These are phyloP conservation scores for Pomacea canaliculata DNA, from an alignment of 2,888 invertebrate species.

Conservation along the genomic window DNA sequence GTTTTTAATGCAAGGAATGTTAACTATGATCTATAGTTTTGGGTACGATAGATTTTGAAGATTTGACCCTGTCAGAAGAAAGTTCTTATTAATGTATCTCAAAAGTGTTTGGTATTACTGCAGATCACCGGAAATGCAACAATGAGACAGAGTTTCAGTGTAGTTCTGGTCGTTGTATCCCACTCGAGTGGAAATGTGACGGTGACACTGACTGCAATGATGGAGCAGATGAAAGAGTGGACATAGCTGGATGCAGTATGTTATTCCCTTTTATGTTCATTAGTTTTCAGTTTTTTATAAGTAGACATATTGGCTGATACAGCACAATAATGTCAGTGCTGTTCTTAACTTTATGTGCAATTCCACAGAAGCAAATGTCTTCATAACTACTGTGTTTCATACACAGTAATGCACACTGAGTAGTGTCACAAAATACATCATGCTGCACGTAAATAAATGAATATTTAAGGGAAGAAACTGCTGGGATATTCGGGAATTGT, in stretches of 20 bases:
- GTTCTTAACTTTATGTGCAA: too few relatives aligned
- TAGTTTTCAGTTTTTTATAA: too few relatives aligned
- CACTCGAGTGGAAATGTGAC: conserved; percentile 81
- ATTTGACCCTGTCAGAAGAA: not conserved
- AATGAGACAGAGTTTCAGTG: conserved; percentile 13
- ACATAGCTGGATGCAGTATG: conserved; percentile 40
- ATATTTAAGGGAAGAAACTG: too few relatives aligned
- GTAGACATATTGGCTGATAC: too few relatives aligned
- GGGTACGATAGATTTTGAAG: not conserved
- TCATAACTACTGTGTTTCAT: too few relatives aligned
- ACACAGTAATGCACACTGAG: too few relatives aligned
- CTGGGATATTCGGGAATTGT: too few relatives aligned
- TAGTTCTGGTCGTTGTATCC: conserved; percentile 76
- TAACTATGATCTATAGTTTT: not conserved
- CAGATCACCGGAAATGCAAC: conserved; percentile 9
- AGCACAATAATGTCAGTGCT: too few relatives aligned
- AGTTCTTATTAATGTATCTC: not conserved
- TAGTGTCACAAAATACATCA: too few relatives aligned
- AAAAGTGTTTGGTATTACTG: not conserved
- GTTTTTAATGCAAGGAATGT: too few relatives aligned
- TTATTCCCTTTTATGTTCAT: not conserved
- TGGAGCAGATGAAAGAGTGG: conserved; percentile 61
- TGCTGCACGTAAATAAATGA: too few relatives aligned
- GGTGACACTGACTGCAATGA: conserved; percentile 74
- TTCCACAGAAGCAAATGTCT: too few relatives aligned